phyloP scores from a whole-genome alignment of 2,113 vertebrate genomes.

The Promerops cafer region DNA sequence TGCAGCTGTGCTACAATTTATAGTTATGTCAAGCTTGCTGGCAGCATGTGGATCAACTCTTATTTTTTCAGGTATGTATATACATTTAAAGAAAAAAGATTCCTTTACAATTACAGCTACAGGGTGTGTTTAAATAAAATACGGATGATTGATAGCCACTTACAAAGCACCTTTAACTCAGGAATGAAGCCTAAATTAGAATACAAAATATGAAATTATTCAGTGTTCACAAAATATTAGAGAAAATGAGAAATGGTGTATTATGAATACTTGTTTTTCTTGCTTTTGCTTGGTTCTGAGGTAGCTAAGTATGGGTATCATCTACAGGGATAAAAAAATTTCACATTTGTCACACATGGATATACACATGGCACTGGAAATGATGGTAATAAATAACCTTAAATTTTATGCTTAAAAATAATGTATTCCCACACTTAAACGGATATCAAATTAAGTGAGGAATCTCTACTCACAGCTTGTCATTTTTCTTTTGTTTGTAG shows the following conservation, averaged over 20 bases:
- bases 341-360: not conserved
- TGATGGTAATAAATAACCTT: not conserved
- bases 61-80: not conserved
- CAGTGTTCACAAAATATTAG: not conserved
- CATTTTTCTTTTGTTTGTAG: not conserved
- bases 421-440: not conserved
- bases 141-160: not conserved
- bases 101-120: not conserved
- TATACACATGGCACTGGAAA: not conserved
- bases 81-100: not conserved
- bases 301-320: not conserved
- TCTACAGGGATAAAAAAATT: not conserved
- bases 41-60: not conserved
- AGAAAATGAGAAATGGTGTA: accelerated
- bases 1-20: not conserved
- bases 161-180: not conserved
- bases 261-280: not conserved
- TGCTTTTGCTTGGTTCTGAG: not conserved
- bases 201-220: not conserved
- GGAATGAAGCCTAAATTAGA: not conserved
- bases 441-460: not conserved
- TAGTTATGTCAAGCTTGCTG: not conserved
- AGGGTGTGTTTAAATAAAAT: not conserved
- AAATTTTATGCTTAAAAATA: not conserved
- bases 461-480: not conserved